Percentiles rank a stretch among this genome's conserved stretches.
Conservation (phyloP, 2,113 vertebrate species). For the Eublepharis macularius region DNA sequence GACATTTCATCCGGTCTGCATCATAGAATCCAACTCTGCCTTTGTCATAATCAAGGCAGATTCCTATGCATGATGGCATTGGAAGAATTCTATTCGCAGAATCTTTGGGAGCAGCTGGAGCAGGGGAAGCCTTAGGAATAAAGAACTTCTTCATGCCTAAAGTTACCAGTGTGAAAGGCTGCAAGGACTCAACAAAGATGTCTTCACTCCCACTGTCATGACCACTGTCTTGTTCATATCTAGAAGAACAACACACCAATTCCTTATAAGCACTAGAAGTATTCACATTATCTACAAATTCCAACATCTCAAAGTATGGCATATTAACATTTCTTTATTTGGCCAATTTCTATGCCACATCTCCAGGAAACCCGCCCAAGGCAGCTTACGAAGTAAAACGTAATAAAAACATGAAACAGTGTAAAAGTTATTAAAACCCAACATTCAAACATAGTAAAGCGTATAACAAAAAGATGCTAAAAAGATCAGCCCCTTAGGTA, state of each 20-base stretch:
- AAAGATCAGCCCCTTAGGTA: too few relatives aligned
- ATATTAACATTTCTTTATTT: accelerated
- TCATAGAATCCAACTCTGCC: conserved; percentile 91
- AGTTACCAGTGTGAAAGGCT: conserved; percentile 91
- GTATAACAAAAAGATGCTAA: too few relatives aligned
- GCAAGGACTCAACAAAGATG: conserved; percentile 84
- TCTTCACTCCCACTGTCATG: conserved; percentile 99
- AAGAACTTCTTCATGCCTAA: conserved; percentile 94
- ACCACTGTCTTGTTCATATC: conserved; percentile 95
- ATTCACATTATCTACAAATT: not conserved
- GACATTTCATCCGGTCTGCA: conserved; percentile 87
- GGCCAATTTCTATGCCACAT: too few relatives aligned
- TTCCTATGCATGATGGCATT: conserved; percentile 84
- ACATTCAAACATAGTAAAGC: too few relatives aligned
- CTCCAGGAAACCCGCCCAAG: too few relatives aligned
- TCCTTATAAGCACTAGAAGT: not conserved
- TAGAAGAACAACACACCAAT: conserved; percentile 55
- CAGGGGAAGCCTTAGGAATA: conserved; percentile 83
- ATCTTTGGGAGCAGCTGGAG: conserved; percentile 71
- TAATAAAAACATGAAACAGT: too few relatives aligned
- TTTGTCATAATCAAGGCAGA: conserved; percentile 91
- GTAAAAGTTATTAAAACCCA: too few relatives aligned
- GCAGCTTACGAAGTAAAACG: too few relatives aligned
- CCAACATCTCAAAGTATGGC: not conserved
- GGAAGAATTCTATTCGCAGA: conserved; percentile 83